phyloP scores from a whole-genome alignment of 37 sponge, comb jelly and placozoan genomes.

The Tethya wilhelma region DNA sequence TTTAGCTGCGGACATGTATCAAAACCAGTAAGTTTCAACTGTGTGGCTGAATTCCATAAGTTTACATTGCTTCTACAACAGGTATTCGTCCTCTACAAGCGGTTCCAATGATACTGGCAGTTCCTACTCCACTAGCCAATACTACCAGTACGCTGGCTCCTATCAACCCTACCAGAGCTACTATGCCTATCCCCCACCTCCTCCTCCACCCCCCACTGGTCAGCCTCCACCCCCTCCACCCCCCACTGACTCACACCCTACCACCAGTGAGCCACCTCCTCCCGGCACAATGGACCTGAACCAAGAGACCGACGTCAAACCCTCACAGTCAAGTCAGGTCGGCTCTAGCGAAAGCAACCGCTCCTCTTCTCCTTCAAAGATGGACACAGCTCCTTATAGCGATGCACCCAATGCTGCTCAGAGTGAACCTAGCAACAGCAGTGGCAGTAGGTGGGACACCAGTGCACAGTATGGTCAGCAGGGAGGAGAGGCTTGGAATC shows the following conservation, averaged over 20 bases:
- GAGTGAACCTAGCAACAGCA: not conserved
- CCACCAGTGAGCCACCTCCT: not conserved
- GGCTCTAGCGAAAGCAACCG: not conserved
- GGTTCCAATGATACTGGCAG: not conserved
- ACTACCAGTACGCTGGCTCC: conserved; percentile 12
- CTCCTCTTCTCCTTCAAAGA: conserved; percentile 6
- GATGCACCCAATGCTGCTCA: not conserved
- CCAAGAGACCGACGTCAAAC: not conserved
- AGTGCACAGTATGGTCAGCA: not conserved
- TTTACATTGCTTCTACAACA: not conserved
- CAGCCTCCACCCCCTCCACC: conserved; percentile 17
- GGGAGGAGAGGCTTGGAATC: not conserved
- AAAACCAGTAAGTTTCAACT: conserved; percentile 32
- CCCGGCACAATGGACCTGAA: too few species aligned
- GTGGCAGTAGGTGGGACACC: conserved; percentile 4
- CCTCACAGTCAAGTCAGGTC: too few species aligned
- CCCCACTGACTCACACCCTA: conserved; percentile 4
- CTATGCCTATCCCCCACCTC: conserved; percentile 6
- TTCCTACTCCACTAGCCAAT: conserved; percentile 1
- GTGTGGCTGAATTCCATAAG: too few species aligned
- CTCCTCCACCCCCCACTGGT: conserved; percentile 3
- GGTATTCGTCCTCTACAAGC: too few species aligned
- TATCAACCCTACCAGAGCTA: conserved; percentile 2
- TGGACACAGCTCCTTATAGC: not conserved
- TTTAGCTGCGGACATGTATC: conserved; percentile 9